These are phyloP conservation scores for Paragorgia papillata DNA, from an alignment of 92 coral and sea anemone species.

Conservation along the genomic window DNA sequence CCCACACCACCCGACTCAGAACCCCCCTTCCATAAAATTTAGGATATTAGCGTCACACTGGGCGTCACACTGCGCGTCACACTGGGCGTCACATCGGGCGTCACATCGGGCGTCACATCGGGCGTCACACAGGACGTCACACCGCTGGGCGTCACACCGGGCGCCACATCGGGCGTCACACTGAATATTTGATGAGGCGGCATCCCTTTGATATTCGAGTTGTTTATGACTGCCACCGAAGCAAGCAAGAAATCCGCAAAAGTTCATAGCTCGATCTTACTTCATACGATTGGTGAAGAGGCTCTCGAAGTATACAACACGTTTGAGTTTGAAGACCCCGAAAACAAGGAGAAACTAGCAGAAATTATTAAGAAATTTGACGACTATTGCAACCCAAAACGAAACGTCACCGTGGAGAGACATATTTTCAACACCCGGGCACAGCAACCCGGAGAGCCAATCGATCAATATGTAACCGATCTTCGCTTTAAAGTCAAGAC, in stretches of 20 bases:
- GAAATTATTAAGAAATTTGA: slow-evolving; percentile 18
- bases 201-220: no score
- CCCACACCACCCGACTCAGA: no score
- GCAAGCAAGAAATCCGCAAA: slow-evolving; percentile 2
- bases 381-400: slow-evolving; percentile 13
- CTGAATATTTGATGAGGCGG: no score
- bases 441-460: neutral
- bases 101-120: no score
- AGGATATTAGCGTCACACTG: no score
- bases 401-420: neutral
- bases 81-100: no score
- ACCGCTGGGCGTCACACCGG: no score
- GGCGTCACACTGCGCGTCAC: no score
- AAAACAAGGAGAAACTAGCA: neutral
- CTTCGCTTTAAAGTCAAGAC: neutral
- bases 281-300: slow-evolving; percentile 28
- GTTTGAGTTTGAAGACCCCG: neutral
- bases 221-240: slow-evolving; percentile 7
- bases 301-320: slow-evolving; percentile 32
- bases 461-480: slow-evolving; percentile 8
- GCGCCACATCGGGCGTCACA: no score
- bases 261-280: slow-evolving; percentile 2
- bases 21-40: no score
- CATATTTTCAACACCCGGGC: no score
- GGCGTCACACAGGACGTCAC: no score